These are phyloP conservation scores for Manis javanica DNA, from an alignment of 2,797 vertebrate genomes.

Conservation along the genomic window DNA sequence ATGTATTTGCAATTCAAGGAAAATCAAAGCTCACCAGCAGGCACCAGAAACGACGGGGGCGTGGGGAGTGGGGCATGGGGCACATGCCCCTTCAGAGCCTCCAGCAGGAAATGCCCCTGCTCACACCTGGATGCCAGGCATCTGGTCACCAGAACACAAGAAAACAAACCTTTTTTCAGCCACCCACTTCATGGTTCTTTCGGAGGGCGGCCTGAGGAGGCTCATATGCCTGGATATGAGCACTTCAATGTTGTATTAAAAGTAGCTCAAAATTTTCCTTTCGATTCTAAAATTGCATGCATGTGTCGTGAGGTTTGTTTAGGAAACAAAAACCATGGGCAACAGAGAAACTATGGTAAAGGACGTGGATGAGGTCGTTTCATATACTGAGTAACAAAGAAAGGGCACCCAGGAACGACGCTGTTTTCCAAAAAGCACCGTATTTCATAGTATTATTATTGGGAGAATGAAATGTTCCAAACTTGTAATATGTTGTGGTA, in stretches of 20 bases:
- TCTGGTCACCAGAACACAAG: neutral
- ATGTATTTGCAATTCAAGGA: rapidly evolving
- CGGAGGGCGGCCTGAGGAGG: neutral
- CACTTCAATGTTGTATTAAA: too few relatives aligned
- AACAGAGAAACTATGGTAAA: neutral
- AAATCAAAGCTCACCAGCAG: too few relatives aligned
- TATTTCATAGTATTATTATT: neutral
- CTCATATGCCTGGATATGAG: neutral
- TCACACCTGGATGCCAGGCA: neutral
- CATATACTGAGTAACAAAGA: neutral
- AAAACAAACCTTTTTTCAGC: neutral
- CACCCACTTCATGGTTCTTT: neutral
- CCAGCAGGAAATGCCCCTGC: too few relatives aligned
- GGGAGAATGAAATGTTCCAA: neutral
- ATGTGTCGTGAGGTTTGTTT: neutral
- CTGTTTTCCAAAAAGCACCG: neutral
- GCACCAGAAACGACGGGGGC: too few relatives aligned
- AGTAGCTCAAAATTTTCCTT: neutral
- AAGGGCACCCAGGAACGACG: neutral
- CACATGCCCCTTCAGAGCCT: too few relatives aligned
- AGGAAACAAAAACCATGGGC: neutral
- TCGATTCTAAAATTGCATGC: too few relatives aligned
- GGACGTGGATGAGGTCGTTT: neutral
- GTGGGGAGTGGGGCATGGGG: too few relatives aligned
- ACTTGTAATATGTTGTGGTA: neutral